Base-by-base conservation (phyloP, 1,140 invertebrate genomes). In the Pectinophora gossypiella region DNA sequence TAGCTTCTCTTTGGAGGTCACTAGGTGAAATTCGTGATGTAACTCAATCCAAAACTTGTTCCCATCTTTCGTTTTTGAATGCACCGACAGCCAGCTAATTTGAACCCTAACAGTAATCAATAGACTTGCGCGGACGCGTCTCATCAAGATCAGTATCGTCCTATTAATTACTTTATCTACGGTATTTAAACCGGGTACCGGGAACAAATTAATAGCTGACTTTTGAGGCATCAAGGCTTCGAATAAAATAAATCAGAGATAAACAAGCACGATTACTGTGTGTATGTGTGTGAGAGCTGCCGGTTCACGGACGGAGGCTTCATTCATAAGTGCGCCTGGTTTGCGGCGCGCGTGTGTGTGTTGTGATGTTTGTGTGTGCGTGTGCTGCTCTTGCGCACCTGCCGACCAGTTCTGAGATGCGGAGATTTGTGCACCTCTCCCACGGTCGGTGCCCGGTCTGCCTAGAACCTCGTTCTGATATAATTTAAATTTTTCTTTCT, bases 391-490 rank as follows among this genome's bases (percentile, higher is more conserved):
- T 56, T 64, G 78, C 76, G 76, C 83, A 86, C 83, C 83, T 86
- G 83, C 83, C 83, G 81, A 86, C 83, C 83, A 80, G 83, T 87
- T 87, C 72, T 80, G 77, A 87, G 83, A 86, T 86, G 83, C 79
- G 77, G 81, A 87, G 83, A 87, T 87, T 87, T 87, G 83, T 83
- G 70, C 79, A 62, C 61, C 74, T 80, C 81, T 85, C 79, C 83
- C 81, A 84, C 79, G 81, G 84, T 84, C 81, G 81, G 69, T 82
- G 79, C 73, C 77, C 81, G 62, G 50, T 60, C 40, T 54, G 51
- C 65, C 73, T 64, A 71, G 64, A 74, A 68, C 61, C 69, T 64
- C 48, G 47, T 66, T 72, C 72, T 75, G 70, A 78, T 85, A 82
- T 85, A 64, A 81, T 86, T 86, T 79, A 72, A 80, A 75, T 74